These are phyloP conservation scores for Paratrypauchen microcephalus DNA, from an alignment of 2,797 vertebrate genomes.

Conservation along the genomic window DNA sequence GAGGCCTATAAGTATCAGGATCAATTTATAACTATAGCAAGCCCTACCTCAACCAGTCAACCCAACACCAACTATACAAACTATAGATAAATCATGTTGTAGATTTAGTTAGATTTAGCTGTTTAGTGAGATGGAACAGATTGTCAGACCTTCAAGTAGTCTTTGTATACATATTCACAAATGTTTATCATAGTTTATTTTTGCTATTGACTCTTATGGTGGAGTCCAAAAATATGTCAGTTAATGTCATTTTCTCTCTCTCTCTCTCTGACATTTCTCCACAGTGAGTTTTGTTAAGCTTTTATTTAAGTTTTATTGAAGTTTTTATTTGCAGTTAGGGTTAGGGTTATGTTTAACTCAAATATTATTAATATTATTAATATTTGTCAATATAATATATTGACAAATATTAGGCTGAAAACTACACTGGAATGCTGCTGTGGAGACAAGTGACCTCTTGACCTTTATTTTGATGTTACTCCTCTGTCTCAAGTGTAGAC, in stretches of 20 bases:
- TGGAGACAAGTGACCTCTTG: neutral
- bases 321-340: slow-evolving; percentile 1
- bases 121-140: neutral
- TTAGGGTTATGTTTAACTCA: neutral
- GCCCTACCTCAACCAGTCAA: neutral
- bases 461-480: neutral
- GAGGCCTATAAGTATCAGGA: neutral
- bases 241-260: neutral
- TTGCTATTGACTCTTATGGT: too few species aligned
- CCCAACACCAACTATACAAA: neutral
- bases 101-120: neutral
- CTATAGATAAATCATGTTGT: neutral
- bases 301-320: too few species aligned
- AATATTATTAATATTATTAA: too few species aligned
- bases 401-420: slow-evolving; percentile 1
- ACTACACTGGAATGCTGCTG: neutral
- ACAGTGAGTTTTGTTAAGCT: neutral
- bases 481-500: neutral
- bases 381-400: too few species aligned
- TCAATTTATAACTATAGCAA: neutral
- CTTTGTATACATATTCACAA: too few species aligned
- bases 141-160: neutral
- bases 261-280: slow-evolving; percentile 20
- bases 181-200: too few species aligned
- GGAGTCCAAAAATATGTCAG: slow-evolving; percentile 15